Base-by-base conservation (phyloP, 1,140 invertebrate species). In the Pemphigus obesinymphae region DNA sequence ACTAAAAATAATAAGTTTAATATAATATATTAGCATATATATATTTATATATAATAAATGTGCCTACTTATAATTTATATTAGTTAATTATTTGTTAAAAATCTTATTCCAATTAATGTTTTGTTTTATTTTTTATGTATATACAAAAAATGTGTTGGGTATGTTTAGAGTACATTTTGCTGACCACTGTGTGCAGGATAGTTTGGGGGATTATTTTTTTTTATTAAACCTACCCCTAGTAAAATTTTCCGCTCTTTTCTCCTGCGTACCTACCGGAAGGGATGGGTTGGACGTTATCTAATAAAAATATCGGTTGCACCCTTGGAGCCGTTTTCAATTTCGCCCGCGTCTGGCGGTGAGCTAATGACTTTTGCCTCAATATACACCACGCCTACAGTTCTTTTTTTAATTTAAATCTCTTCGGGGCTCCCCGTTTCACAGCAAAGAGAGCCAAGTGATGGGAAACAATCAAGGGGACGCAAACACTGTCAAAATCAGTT, bases 341-440 rank as follows among this genome's bases (percentile, higher is more conserved):
- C 55, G 76, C 37, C 40, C 15, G 29, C 37, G 55, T 43, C 76
- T 80, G 55, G 55, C 26, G 76, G 76, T 45, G 37, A 80, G 76
- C 76, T 80, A 80, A 80, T 80, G 76, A 80, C 76, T 80, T 80
- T 80, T 40, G 76, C 76, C 76, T 80, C 76, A 63, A 80, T 80
- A 80, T 80, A 80, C 34, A 45, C 55, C 55, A 80, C 76, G 34
- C 55, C 55, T 37, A 63, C 37, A 6, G 55, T 58, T 80, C 37
- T 63, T 80, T 78, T 76, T 80, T 80, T 63, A 80, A 80, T 80
- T 80, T 63, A 80, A 80, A 80, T 80, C 76, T 58, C 76, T 80
- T 63, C 76, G 31, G 31, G 45, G 23, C 53, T 20, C 53, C 45
- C 45, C n/a, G 45, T 73, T 73, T n/a, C 15, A 26, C 7, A 20